These are phyloP conservation scores for Spialia ferax DNA, from an alignment of 2,888 invertebrate species.

Conservation along the genomic window DNA sequence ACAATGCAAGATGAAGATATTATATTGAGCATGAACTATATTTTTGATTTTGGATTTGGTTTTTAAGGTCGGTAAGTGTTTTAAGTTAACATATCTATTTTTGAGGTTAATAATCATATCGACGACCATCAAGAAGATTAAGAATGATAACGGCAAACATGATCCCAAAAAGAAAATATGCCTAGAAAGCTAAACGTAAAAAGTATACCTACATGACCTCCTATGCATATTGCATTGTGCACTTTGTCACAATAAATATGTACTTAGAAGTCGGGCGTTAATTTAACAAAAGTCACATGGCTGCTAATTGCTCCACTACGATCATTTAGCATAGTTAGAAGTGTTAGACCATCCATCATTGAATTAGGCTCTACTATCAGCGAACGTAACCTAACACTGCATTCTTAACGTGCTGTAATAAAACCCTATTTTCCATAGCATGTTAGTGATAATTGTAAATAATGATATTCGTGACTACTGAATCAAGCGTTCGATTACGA, in stretches of 20 bases:
- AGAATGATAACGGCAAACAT: neutral
- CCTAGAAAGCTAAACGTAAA: neutral
- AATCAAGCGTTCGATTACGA: conserved; percentile 16
- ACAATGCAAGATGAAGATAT: too few relatives aligned
- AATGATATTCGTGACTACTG: conserved; percentile 31
- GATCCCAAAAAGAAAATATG: neutral
- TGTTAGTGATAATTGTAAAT: neutral
- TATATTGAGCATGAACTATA: too few relatives aligned
- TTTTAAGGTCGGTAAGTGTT: too few relatives aligned
- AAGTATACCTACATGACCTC: too few relatives aligned
- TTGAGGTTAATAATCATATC: too few relatives aligned
- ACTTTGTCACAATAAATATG: conserved; percentile 32
- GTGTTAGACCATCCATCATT: conserved; percentile 61
- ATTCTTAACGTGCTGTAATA: conserved; percentile 13
- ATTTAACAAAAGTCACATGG: conserved; percentile 62
- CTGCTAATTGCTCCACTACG: conserved; percentile 67
- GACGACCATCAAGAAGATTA: too few relatives aligned
- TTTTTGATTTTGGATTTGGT: too few relatives aligned
- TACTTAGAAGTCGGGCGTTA: conserved; percentile 49
- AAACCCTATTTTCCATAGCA: neutral
- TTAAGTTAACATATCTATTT: too few relatives aligned
- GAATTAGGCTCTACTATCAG: conserved; percentile 41
- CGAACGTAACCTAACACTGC: conserved; percentile 2
- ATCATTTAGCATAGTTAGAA: conserved; percentile 67
- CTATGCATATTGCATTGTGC: conserved; percentile 22